These are phyloP conservation scores for Sitobion miscanthi DNA, from an alignment of 1,140 invertebrate genomes.

Conservation along the genomic window DNA sequence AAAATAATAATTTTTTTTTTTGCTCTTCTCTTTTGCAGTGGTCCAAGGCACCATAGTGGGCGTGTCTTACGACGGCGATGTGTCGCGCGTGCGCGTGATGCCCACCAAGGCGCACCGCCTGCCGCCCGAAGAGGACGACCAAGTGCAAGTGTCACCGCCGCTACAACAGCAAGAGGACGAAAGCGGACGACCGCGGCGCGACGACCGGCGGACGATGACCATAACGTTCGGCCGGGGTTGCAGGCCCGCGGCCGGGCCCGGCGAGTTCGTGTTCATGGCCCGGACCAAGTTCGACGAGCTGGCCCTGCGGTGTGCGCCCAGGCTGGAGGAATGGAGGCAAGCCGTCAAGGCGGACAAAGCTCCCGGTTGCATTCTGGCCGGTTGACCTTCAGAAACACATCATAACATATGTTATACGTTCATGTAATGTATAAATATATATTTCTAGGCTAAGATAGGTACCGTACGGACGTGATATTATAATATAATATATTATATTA, in stretches of 20 bases:
- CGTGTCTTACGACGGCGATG: constrained; percentile 48
- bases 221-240: constrained; percentile 46
- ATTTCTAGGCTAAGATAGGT: neutral
- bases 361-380: constrained; percentile 39
- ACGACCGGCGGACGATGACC: constrained; percentile 8
- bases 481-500: neutral
- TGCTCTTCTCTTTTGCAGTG: constrained; percentile 2
- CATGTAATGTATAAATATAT: neutral
- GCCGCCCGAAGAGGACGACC: constrained; percentile 47
- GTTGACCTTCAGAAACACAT: neutral
- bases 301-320: constrained; percentile 46
- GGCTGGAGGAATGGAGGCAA: constrained; percentile 45
- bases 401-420: neutral
- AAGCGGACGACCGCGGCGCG: neutral
- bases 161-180: neutral
- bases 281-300: constrained; percentile 39
- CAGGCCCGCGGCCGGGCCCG: constrained; percentile 41
- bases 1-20: neutral
- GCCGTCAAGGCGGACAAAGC: constrained; percentile 39
- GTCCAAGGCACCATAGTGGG: constrained; percentile 52
- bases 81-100: constrained; percentile 40
- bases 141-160: neutral
- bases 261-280: constrained; percentile 49
- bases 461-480: neutral
- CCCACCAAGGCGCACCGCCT: constrained; percentile 47